These are phyloP conservation scores for Myotis pilosus DNA, from an alignment of 2,797 vertebrate genomes.

Conservation along the genomic window DNA sequence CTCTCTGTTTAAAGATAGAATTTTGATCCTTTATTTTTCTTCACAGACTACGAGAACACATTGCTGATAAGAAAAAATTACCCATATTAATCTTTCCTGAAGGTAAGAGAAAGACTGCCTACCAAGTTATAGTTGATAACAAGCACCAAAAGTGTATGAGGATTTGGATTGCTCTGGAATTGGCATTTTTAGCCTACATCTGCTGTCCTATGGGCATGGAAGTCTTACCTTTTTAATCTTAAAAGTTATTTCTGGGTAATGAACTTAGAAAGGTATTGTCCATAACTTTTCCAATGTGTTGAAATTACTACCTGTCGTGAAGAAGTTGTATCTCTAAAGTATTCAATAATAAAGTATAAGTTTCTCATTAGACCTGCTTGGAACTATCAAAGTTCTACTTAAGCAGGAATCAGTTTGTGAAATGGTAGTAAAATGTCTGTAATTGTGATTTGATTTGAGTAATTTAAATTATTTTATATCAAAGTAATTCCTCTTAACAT, in stretches of 20 bases:
- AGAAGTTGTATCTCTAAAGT: neutral
- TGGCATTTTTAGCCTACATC: neutral
- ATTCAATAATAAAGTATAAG: neutral
- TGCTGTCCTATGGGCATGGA: neutral
- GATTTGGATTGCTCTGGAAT: neutral
- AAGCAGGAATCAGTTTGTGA: neutral
- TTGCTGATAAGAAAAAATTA: slow-evolving; percentile 92
- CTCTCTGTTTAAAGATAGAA: neutral
- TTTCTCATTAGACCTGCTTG: neutral
- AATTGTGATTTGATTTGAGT: neutral
- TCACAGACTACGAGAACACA: slow-evolving; percentile 91
- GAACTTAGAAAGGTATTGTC: neutral
- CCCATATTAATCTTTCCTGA: slow-evolving; percentile 98
- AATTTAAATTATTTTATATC: slow-evolving; percentile 27
- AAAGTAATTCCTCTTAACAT: slow-evolving; percentile 18
- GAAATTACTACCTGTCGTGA: neutral
- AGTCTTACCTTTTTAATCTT: neutral
- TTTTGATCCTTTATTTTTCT: slow-evolving; percentile 64
- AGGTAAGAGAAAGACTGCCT: slow-evolving; percentile 84
- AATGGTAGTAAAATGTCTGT: neutral
- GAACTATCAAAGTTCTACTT: neutral
- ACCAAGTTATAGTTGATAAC: neutral
- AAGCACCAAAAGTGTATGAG: neutral
- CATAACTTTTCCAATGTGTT: neutral
- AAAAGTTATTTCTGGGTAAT: neutral